Base-by-base conservation (phyloP, 1,140 invertebrate genomes). In the Dinothrombium tinctorium region DNA sequence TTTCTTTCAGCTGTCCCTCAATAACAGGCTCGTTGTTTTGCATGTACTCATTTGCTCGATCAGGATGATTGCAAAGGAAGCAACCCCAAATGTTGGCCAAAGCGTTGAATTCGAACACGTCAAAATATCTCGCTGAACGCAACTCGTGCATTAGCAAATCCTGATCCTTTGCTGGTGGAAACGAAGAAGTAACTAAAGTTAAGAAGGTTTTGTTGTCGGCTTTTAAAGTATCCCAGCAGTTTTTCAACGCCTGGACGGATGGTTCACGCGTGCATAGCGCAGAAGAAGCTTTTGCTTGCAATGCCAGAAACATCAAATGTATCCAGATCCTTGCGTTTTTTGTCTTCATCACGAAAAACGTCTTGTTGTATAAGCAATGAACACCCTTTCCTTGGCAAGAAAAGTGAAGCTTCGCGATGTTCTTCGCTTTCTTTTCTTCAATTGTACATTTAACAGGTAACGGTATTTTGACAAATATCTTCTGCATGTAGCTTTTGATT, bases 161-260 rank as follows among this genome's bases (percentile, higher is more conserved):
- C 71, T 80, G 52, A 53, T 89, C 83, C 73, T 80, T 42, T 23
- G 35, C 35, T 2, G 37, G 23, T 1, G 84, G 83, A 64, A 92
- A 92, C 31, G 80, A 77, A 41, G 80, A 80, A 2, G 82, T 90
- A 6, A 90, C 82, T 22, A 90, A 64, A 21, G 82, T 82, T 4
- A 84, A 65, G 57, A 90, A 92, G 33, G 73, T 74, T 55, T 75
- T 77, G 54, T 76, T 80, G 60, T 89, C 81, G 55, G 72, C 74
- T 59, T 82, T 82, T 47, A 90, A 63, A 46, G 79, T 81, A 58
- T 89, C 80, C 81, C 83, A 90, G 59, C 82, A 86, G 55, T 80
- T 73, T 57, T 82, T 83, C 32, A 83, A 62, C 56, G 72, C 74
- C 49, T 72, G 73, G 1, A 87, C 80, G 48, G 74, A 73, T 9